These are phyloP conservation scores for Heliconius eleuchia DNA, from an alignment of 1,140 invertebrate genomes.

Conservation along the genomic window DNA sequence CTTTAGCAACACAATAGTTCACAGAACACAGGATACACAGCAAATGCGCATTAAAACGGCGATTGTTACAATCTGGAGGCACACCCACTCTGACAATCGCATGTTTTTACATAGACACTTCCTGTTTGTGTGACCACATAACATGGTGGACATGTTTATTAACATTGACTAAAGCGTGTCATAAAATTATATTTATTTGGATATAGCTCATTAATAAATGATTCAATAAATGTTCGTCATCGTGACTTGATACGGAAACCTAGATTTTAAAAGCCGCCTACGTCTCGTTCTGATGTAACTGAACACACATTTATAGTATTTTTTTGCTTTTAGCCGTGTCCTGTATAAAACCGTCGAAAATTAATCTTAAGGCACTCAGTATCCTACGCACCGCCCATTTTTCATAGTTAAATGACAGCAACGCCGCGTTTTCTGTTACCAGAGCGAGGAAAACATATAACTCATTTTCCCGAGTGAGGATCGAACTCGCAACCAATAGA, in stretches of 20 bases:
- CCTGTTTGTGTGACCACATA: conserved; percentile 53
- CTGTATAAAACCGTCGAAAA: too few relatives aligned
- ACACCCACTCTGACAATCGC: conserved; percentile 61
- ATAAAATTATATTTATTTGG: conserved; percentile 21
- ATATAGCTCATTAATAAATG: conserved; percentile 22
- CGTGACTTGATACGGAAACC: conserved; percentile 42
- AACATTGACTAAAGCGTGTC: conserved; percentile 1
- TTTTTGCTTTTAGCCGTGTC: too few relatives aligned
- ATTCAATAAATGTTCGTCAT: conserved; percentile 39
- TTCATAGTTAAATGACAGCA: too few relatives aligned
- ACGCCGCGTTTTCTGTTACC: too few relatives aligned
- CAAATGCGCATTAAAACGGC: conserved; percentile 62
- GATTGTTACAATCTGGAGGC: conserved; percentile 57
- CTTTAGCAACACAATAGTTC: neutral
- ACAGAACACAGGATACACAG: conserved; percentile 45
- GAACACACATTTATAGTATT: neutral
- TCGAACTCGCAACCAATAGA: too few relatives aligned
- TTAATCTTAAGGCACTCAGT: too few relatives aligned
- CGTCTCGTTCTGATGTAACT: conserved; percentile 32
- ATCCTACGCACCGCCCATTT: too few relatives aligned
- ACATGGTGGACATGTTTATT: conserved; percentile 13
- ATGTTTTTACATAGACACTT: conserved; percentile 57
- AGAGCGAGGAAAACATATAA: too few relatives aligned
- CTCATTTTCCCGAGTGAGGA: too few relatives aligned
- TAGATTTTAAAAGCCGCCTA: conserved; percentile 50